A percentile compares a stretch with the other conserved stretches of the same genome.
Evolutionary conservation across 2,113 vertebrate species (phyloP).

Genomic region (Sarotherodon lohbergeri): DNA sequence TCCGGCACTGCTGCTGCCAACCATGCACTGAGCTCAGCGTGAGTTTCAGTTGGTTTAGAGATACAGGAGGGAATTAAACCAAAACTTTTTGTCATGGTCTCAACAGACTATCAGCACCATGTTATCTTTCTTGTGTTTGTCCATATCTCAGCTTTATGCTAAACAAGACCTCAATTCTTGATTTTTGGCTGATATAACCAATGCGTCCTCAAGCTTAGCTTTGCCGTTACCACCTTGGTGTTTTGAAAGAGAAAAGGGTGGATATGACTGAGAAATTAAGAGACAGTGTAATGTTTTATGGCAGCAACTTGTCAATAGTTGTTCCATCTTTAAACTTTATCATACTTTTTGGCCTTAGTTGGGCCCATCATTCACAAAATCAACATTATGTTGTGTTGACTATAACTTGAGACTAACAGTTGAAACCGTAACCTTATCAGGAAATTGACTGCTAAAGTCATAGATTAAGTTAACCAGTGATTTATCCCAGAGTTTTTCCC

Average conservation of each 20-base stretch:
- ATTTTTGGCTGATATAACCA: neutral
- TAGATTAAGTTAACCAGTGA: neutral
- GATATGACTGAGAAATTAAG: neutral
- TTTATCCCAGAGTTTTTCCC: neutral
- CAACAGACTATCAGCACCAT: neutral
- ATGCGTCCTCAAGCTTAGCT: neutral
- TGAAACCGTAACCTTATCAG: neutral
- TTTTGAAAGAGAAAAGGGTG: neutral
- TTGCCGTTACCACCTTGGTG: neutral
- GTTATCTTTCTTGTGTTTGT: neutral
- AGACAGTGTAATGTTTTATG: accelerated
- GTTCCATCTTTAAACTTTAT: neutral
- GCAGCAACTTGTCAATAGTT: neutral
- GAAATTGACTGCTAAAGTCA: neutral
- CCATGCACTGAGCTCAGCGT: neutral
- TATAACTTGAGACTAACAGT: neutral
- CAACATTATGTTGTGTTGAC: neutral
- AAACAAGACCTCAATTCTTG: neutral
- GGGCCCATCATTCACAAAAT: neutral
- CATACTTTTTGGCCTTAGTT: neutral
- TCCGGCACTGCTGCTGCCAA: neutral
- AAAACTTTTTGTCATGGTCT: neutral
- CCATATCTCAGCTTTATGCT: neutral
- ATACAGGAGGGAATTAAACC: neutral
- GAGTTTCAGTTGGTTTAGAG: neutral